Conservation (phyloP, 2,888 invertebrate species). For the Lasioglossum oenotherae region DNA sequence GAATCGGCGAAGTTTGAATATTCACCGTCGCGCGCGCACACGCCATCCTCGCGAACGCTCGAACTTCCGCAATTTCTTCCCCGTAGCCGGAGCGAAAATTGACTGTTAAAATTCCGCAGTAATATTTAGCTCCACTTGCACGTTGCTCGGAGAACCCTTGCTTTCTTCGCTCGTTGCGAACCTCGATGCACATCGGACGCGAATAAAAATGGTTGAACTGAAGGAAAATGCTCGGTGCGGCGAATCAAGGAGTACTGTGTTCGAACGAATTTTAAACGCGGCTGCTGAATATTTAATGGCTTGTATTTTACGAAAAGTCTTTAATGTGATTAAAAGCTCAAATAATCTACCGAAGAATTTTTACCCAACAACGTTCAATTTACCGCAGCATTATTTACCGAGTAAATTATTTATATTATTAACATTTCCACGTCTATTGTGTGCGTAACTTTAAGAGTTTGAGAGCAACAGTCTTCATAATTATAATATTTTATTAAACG, state of each 20-base stretch:
- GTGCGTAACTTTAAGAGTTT: not conserved
- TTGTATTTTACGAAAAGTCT: not conserved
- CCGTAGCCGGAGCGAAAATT: constrained; percentile 38
- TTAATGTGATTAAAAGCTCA: not conserved
- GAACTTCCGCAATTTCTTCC: constrained; percentile 39
- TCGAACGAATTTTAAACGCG: not conserved
- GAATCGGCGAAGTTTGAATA: constrained; percentile 35
- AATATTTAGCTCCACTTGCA: constrained; percentile 30
- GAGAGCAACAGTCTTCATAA: not conserved
- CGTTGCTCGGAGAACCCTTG: not conserved
- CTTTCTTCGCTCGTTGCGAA: not conserved
- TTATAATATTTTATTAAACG: not conserved
- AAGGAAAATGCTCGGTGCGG: not conserved
- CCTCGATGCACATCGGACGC: not conserved
- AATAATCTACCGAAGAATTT: not conserved
- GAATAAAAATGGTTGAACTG: not conserved
- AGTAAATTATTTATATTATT: not conserved
- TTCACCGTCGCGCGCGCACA: constrained; percentile 14
- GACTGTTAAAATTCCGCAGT: constrained; percentile 36
- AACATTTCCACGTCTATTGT: not conserved
- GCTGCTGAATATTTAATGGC: not conserved
- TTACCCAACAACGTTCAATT: not conserved
- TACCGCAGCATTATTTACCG: not conserved
- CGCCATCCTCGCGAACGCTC: constrained; percentile 1
- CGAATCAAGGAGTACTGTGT: not conserved